These are phyloP conservation scores for Holcopasites calliopsidis DNA, from an alignment of 1,140 invertebrate genomes.

Conservation along the genomic window DNA sequence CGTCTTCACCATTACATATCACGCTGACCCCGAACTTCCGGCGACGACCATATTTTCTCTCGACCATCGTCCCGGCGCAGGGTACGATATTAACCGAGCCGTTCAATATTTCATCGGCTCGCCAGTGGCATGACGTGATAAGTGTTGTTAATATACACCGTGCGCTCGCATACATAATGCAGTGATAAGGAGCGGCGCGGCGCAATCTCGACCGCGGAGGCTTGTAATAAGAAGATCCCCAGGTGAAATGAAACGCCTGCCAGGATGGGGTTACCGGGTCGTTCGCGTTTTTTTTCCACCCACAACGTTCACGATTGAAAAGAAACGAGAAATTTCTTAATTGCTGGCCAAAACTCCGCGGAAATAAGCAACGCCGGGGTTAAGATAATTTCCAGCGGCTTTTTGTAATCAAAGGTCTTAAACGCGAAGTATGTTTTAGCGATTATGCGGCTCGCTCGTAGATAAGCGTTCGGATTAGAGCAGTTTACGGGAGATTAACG, in stretches of 20 bases:
- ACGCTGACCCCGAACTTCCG: background rate
- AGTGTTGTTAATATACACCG: slow-evolving; percentile 31
- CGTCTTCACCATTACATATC: too few species aligned
- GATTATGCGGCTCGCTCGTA: background rate
- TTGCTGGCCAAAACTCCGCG: background rate
- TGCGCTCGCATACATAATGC: slow-evolving; percentile 19
- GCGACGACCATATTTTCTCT: too few species aligned
- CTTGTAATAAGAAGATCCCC: background rate
- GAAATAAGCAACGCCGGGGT: background rate
- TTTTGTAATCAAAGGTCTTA: background rate
- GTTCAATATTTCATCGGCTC: slow-evolving; percentile 31
- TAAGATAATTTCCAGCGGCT: background rate
- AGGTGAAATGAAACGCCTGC: background rate
- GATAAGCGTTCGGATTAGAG: slow-evolving; percentile 14
- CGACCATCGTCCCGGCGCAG: too few species aligned
- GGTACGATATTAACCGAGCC: slow-evolving; percentile 15
- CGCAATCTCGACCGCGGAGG: background rate
- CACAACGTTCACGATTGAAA: background rate
- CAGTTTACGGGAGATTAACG: background rate
- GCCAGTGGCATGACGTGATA: slow-evolving; percentile 27
- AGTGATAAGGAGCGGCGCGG: slow-evolving; percentile 10
- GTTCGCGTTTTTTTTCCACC: background rate
- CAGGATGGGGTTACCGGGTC: background rate
- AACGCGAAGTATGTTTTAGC: background rate
- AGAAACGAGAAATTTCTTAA: slow-evolving; percentile 8